phyloP scores from a whole-genome alignment of 1,140 invertebrate species.

The Dryas iulia region DNA sequence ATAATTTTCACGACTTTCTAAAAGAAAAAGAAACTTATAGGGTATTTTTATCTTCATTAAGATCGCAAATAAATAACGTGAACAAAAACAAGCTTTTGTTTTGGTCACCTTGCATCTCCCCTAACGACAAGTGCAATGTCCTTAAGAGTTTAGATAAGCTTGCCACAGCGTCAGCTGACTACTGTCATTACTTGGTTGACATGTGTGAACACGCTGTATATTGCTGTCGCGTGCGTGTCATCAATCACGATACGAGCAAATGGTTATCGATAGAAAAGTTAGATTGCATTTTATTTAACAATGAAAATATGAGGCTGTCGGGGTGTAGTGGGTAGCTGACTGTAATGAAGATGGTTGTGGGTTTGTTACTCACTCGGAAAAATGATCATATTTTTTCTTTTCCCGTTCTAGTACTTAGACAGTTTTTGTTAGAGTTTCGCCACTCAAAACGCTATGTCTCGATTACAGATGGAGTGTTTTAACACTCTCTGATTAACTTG shows the following conservation, averaged over 20 bases:
- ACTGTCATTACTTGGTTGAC: conserved; percentile 11
- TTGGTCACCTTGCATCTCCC: conserved; percentile 11
- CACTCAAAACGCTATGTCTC: no score
- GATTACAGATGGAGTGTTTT: no score
- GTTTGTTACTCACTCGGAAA: no score
- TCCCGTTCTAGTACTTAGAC: no score
- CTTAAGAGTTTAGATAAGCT: conserved; percentile 56
- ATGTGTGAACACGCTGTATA: conserved; percentile 8
- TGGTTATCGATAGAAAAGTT: conserved; percentile 11
- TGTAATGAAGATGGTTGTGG: no score
- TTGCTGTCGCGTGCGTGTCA: conserved; percentile 10
- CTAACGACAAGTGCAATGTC: conserved; percentile 44
- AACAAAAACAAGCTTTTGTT: conserved; percentile 21
- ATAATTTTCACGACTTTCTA: no score
- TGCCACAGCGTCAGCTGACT: conserved; percentile 56
- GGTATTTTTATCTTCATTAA: background rate
- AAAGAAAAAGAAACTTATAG: background rate
- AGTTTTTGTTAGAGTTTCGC: no score
- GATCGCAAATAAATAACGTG: background rate
- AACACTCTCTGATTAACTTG: no score
- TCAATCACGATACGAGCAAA: conserved; percentile 9
- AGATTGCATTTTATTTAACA: conserved; percentile 9
- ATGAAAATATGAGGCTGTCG: background rate
- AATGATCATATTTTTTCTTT: no score
- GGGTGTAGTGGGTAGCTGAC: no score